Evolutionary conservation across 1,140 invertebrate genomes (phyloP).

Genomic region (Bemisia tabaci): DNA sequence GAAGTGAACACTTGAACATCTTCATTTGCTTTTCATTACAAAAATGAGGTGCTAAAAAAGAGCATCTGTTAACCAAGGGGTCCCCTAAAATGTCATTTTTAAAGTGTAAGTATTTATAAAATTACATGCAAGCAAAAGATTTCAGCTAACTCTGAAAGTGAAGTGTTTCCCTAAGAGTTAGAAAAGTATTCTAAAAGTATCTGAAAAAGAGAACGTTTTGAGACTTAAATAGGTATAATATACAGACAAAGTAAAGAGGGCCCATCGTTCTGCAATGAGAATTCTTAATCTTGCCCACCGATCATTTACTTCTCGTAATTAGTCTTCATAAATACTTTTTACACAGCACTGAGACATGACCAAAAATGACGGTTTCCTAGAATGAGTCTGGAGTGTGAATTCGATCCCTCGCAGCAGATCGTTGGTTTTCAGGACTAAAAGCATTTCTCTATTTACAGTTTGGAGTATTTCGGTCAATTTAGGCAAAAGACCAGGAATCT

Average conservation of each 20-base stretch:
- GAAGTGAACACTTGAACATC: too few species aligned
- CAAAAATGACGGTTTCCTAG: constrained; percentile 27
- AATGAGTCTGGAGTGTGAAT: constrained; percentile 55
- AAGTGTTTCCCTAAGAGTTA: too few species aligned
- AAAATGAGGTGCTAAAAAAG: too few species aligned
- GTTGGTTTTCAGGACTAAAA: constrained; percentile 95
- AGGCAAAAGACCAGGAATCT: constrained; percentile 45
- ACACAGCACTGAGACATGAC: neutral
- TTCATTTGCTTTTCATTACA: too few species aligned
- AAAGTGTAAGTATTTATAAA: too few species aligned
- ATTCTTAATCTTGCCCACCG: neutral
- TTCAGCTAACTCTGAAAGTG: too few species aligned
- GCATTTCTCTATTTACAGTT: constrained; percentile 65
- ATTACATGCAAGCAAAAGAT: too few species aligned
- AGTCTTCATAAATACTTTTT: neutral
- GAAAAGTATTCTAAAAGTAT: neutral
- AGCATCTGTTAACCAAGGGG: too few species aligned
- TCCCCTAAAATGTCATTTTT: too few species aligned
- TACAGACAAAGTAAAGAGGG: neutral
- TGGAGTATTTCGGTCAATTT: constrained; percentile 57
- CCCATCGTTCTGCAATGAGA: neutral
- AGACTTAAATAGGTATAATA: neutral
- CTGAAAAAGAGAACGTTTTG: neutral
- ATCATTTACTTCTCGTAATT: neutral
- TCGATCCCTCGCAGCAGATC: constrained; percentile 91